Base-by-base conservation (phyloP, 2,113 vertebrate genomes). In the Melanerpes formicivorus region DNA sequence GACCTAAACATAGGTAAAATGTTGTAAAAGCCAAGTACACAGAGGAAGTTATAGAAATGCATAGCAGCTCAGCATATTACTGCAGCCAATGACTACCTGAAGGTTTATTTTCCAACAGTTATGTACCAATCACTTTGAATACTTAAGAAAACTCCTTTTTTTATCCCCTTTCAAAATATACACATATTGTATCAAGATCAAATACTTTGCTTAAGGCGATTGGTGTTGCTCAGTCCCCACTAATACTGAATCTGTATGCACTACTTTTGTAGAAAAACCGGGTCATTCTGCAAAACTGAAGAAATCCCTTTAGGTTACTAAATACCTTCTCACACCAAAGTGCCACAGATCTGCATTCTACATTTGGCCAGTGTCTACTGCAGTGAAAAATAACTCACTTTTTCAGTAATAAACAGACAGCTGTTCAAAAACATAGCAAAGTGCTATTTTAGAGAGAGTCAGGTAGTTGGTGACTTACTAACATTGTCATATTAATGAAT, bases 251-350 rank as follows among this genome's bases (percentile, higher is more conserved):
- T 56, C 30, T 58, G 19, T 48, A 15, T 59, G 65, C 34, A 76
- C 74, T 72, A 65, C 11, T 86, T 95, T 30, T 29, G 11, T 62
- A 81, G 81, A 55, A 71, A 93, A 97, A 87, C 62, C 82, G 84
- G 69, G 71, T 95, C 74, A 55, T 86, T 82, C 70, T 71, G 72
- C 60, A 80, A 84, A 89, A 77, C 7, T 42, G 66, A 76, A 95
- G 54, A 90, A 95, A 80, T 70, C 80, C 59, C 70, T 69, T 66
- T 60, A 66, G 37, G 14, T 74, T 84, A 44, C 58, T 64, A 66
- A 88, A 69, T 58, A 42, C 8, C 12, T 88, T 58, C 74, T 91
- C 21, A 83, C 29, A 14, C 32, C 89, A 30, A 64, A 26, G 52
- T 58, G 40, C 26, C 34, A 37, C 37, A 34, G 72, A 77, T 32